phyloP scores from a whole-genome alignment of 2,113 vertebrate genomes.

The Phaethon lepturus region DNA sequence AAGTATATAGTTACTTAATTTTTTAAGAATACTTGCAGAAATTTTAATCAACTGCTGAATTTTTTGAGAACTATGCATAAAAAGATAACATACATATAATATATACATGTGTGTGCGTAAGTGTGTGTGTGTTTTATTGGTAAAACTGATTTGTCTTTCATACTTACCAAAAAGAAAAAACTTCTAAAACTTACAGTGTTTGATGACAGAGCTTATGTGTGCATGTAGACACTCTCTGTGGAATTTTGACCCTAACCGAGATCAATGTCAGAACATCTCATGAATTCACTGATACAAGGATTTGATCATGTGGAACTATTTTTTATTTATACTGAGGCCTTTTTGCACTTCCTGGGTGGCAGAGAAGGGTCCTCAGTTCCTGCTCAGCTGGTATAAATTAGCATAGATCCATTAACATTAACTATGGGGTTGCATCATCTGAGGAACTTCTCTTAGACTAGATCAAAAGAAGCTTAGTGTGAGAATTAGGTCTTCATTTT shows the following conservation, averaged over 20 bases:
- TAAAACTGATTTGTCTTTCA: background rate
- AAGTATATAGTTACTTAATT: background rate
- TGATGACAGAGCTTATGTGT: background rate
- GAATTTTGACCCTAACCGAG: background rate
- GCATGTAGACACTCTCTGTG: rapidly evolving
- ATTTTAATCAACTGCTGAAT: conserved; percentile 28
- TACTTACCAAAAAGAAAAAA: background rate
- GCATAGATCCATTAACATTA: background rate
- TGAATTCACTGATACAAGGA: background rate
- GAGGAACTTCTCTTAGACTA: background rate
- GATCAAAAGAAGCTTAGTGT: background rate
- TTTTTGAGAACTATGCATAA: background rate
- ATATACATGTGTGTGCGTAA: rapidly evolving
- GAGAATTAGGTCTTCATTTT: background rate
- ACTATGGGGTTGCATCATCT: background rate
- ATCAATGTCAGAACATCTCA: background rate
- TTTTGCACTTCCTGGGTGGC: background rate
- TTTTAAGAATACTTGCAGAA: conserved; percentile 14
- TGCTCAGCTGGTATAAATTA: background rate
- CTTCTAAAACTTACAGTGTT: background rate
- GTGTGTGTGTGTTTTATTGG: background rate
- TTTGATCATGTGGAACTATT: background rate
- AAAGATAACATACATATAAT: background rate
- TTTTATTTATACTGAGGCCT: background rate
- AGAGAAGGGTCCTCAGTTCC: background rate